A percentile compares a stretch with the other conserved stretches of the same genome.
Evolutionary conservation across 2,888 invertebrate species (phyloP).

Genomic region (Oscheius sp.): DNA sequence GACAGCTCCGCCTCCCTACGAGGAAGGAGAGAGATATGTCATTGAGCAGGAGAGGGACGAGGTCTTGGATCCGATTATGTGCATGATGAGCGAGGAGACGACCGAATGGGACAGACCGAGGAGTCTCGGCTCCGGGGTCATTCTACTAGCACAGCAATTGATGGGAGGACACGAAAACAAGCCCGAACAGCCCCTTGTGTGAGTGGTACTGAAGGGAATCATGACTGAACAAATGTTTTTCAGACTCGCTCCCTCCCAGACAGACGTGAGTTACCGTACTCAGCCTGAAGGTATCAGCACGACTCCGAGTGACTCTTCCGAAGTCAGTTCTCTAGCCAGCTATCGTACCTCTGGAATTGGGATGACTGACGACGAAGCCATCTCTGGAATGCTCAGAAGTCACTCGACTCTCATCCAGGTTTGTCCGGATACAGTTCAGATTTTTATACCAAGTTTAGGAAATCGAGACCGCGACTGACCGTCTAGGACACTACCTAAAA

Average conservation of each 20-base stretch:
- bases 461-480: constrained; percentile 55
- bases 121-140: constrained; percentile 61
- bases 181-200: constrained; percentile 26
- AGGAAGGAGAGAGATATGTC: constrained; percentile 50
- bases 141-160: constrained; percentile 68
- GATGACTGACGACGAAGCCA: constrained; percentile 50
- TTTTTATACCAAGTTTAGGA: constrained; percentile 43
- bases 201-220: background rate
- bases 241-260: constrained; percentile 39
- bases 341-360: constrained; percentile 40
- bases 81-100: constrained; percentile 56
- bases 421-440: background rate
- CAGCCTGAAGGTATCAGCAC: constrained; percentile 44
- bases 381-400: constrained; percentile 56
- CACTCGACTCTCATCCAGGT: constrained; percentile 60
- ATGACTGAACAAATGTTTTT: constrained; percentile 12
- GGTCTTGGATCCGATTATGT: constrained; percentile 50
- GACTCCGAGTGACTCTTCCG: constrained; percentile 42
- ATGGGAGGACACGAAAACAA: constrained; percentile 49
- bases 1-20: constrained; percentile 63
- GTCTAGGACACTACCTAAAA: constrained; percentile 51
- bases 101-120: constrained; percentile 42
- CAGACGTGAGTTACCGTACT: constrained; percentile 51
- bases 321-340: constrained; percentile 55
- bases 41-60: constrained; percentile 59